Percentiles rank a stretch among this genome's conserved stretches.
These are phyloP conservation scores for Pogonus chalceus DNA, from an alignment of 1,140 invertebrate species.

Conservation along the genomic window DNA sequence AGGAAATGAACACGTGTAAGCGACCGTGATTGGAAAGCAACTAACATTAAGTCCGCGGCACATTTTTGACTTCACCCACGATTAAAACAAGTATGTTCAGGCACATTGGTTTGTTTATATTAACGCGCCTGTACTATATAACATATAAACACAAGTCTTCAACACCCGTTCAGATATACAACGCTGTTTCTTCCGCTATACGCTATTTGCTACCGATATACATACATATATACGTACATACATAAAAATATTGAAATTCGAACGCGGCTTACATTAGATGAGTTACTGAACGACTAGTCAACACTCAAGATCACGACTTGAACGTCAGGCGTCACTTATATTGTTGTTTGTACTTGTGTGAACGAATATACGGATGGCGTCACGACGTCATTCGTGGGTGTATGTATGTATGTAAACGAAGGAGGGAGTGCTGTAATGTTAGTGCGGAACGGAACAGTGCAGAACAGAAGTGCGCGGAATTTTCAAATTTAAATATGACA, in stretches of 20 bases:
- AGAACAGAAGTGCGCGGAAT: slow-evolving; percentile 2
- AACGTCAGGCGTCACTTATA: too few species aligned
- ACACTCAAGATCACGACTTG: too few species aligned
- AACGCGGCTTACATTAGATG: background rate
- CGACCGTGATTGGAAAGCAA: background rate
- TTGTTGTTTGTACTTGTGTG: too few species aligned
- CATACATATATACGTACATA: background rate
- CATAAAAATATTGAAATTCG: background rate
- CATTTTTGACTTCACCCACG: background rate
- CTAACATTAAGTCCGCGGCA: background rate
- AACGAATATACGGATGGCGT: too few species aligned
- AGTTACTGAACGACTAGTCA: too few species aligned
- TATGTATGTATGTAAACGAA: too few species aligned
- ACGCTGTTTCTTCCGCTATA: background rate
- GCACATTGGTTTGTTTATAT: slow-evolving; percentile 31
- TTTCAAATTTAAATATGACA: slow-evolving; percentile 8
- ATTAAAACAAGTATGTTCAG: slow-evolving; percentile 8
- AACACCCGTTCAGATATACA: background rate
- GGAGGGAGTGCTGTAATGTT: too few species aligned
- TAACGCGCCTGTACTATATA: slow-evolving; percentile 25
- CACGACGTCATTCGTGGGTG: too few species aligned
- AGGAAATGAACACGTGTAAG: too few species aligned
- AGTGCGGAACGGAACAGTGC: background rate
- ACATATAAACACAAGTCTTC: background rate
- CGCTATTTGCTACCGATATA: background rate